Conservation (phyloP, 1,140 invertebrate species). For the Nixonia krombeini region DNA sequence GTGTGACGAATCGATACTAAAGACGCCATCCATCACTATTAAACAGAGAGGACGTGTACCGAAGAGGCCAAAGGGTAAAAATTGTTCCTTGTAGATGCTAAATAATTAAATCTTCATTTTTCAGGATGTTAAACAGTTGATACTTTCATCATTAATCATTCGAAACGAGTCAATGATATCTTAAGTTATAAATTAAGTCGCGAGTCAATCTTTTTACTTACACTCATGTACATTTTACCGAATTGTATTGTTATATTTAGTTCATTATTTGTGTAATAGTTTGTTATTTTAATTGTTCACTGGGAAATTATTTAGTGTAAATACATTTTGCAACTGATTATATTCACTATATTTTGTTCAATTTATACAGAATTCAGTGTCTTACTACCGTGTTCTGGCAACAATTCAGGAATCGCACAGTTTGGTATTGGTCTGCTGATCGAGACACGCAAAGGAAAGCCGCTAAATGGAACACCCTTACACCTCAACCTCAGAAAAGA, state of each 20-base stretch:
- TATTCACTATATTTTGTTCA: too few species aligned
- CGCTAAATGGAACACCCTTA: slow-evolving; percentile 90
- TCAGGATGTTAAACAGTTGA: too few species aligned
- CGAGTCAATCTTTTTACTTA: too few species aligned
- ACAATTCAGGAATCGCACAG: slow-evolving; percentile 88
- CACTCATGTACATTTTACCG: too few species aligned
- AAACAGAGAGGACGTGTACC: slow-evolving; percentile 87
- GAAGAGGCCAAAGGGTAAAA: slow-evolving; percentile 84
- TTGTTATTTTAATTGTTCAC: too few species aligned
- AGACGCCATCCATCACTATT: slow-evolving; percentile 89
- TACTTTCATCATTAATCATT: too few species aligned
- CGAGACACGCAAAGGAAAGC: slow-evolving; percentile 80
- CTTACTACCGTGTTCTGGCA: slow-evolving; percentile 89
- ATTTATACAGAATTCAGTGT: slow-evolving; percentile 88
- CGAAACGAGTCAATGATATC: too few species aligned
- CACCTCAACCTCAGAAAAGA: slow-evolving; percentile 92
- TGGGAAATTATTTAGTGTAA: too few species aligned
- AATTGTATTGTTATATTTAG: too few species aligned
- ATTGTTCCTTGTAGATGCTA: slow-evolving; percentile 15
- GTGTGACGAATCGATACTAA: slow-evolving; percentile 85
- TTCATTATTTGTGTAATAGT: too few species aligned
- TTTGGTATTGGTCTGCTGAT: slow-evolving; percentile 92
- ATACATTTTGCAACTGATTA: too few species aligned
- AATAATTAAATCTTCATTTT: slow-evolving; percentile 28
- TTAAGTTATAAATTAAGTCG: too few species aligned